Evolutionary conservation across 2,113 vertebrate species (phyloP), one percentile per base, ranked within the genome.

Genomic region (Cyprinodon brontotheroides): DNA sequence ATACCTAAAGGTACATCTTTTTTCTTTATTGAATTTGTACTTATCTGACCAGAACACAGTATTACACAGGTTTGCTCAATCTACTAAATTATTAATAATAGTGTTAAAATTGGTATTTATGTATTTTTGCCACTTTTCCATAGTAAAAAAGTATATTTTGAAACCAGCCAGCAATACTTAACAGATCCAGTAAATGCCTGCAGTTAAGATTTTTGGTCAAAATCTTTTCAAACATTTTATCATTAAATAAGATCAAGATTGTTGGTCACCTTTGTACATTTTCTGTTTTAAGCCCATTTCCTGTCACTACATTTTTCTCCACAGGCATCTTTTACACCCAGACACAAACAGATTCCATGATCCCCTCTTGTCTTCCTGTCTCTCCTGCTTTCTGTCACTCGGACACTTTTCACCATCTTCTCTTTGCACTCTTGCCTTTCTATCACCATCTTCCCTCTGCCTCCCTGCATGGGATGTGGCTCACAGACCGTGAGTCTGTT

Each of bases 401-500:
- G 83, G 60, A 38, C 74, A 74, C 74, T 74, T 36, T 48, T 70
- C 74, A n/a, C 70, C 50, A 11, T 62, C 61, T 47, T 82, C 61
- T 68, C 61, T 50, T 5, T 40, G 22, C 65, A 40, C 11, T 53
- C 61, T 65, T 67, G 41, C 67, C 77, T 57, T 43, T 61, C 68
- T 65, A n/a, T 61, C 38, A 17, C 61, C 57, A 4, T 14, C 69
- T 4, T 53, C n/a, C 13, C 59, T 13, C 63, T 11, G 3, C 75
- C 80, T 72, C 45, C 61, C 47, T 70, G 61, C 84, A 39, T 36
- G 78, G 67, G 69, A 78, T 68, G 64, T 61, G 76, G 75, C 74
- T 83, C 71, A 29, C 80, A 73, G 60, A 57, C 29, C 4, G 38
- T 45, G 50, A 40, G 69, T 86, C 57, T 89, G 73, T 72, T 87